phyloP scores from a whole-genome alignment of 2,113 vertebrate species.

The Bettongia penicillata region DNA sequence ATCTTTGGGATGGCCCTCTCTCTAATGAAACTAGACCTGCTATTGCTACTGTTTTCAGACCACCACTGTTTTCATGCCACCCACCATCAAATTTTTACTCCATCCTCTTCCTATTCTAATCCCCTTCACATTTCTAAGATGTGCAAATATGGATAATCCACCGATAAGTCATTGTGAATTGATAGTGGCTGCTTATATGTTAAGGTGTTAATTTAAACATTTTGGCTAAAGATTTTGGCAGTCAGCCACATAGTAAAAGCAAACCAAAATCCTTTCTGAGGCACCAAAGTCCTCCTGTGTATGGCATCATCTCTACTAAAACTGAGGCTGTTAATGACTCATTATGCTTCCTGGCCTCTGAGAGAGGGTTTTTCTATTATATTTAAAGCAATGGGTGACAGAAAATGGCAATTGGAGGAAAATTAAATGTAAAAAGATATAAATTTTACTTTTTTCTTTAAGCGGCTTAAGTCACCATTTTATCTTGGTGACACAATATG shows the following conservation, averaged over 20 bases:
- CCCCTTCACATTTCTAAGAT: not conserved
- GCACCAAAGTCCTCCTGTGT: not conserved
- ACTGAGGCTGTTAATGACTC: not conserved
- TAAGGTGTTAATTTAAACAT: not conserved
- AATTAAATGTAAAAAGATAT: not conserved
- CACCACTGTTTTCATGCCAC: not conserved
- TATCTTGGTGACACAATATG: not conserved
- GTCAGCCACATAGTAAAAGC: not conserved
- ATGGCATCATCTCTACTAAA: not conserved
- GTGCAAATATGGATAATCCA: not conserved
- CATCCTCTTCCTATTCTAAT: not conserved
- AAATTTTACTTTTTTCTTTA: not conserved
- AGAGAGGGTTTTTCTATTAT: not conserved
- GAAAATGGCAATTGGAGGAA: not conserved
- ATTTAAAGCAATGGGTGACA: not conserved
- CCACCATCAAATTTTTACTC: not conserved
- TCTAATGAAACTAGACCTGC: constrained; percentile 19
- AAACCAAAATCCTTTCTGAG: not conserved
- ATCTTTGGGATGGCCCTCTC: not conserved
- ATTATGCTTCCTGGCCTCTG: not conserved
- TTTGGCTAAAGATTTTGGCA: not conserved
- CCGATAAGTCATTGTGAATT: not conserved
- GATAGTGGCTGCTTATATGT: accelerated
- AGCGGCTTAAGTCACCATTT: not conserved
- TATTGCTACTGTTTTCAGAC: not conserved